Percentiles rank a stretch among this genome's conserved stretches.
Evolutionary conservation across 2,113 vertebrate species (phyloP).

Genomic region (Elgaria multicarinata): DNA sequence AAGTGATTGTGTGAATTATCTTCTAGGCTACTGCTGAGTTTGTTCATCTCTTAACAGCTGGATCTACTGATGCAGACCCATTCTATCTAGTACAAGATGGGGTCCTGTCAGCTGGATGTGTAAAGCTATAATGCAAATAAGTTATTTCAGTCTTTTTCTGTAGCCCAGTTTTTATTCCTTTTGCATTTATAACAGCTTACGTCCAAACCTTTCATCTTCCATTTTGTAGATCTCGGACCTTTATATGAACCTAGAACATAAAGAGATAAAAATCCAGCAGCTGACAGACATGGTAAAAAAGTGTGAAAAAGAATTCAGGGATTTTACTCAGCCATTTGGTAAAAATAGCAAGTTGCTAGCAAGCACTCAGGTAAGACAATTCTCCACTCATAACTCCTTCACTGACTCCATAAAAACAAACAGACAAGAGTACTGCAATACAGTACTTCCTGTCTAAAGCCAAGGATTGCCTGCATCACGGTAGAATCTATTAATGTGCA

Average conservation of each 20-base stretch:
- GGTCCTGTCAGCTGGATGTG: not conserved
- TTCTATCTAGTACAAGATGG: not conserved
- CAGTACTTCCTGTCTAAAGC: not conserved
- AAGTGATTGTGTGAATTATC: not conserved
- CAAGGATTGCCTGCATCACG: not conserved
- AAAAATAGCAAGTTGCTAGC: slow-evolving; percentile 80
- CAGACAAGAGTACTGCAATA: not conserved
- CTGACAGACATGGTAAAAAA: slow-evolving; percentile 79
- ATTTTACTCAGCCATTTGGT: slow-evolving; percentile 77
- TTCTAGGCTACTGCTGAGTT: not conserved
- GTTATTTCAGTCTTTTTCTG: slow-evolving; percentile 4
- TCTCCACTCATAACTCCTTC: slow-evolving; percentile 20
- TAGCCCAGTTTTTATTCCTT: not conserved
- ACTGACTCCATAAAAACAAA: slow-evolving; percentile 24
- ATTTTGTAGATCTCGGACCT: slow-evolving; percentile 82
- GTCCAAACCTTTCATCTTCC: slow-evolving; percentile 22
- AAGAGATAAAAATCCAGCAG: slow-evolving; percentile 85
- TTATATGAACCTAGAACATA: slow-evolving; percentile 79
- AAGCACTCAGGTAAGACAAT: slow-evolving; percentile 81
- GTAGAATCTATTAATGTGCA: not conserved
- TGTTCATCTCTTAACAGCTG: not conserved
- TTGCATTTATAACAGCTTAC: not conserved
- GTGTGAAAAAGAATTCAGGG: slow-evolving; percentile 82
- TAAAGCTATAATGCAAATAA: slow-evolving; percentile 2
- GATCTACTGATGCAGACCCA: not conserved